Percentiles rank a stretch among this genome's conserved stretches.
phyloP scores from a whole-genome alignment of 2,888 invertebrate genomes.

The Buathra laborator region DNA sequence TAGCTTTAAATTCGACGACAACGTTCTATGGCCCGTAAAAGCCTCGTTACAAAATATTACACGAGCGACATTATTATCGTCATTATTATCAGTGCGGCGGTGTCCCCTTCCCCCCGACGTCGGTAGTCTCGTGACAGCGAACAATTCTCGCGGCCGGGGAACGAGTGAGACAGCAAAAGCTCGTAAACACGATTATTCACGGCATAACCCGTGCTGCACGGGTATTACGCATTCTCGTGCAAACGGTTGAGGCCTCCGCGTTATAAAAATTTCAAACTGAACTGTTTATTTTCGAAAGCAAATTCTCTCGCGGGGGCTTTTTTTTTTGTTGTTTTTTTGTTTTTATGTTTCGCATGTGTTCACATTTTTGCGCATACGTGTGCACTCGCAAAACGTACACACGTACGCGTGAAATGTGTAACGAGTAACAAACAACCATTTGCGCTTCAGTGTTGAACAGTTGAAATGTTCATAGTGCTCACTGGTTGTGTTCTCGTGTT shows the following conservation, averaged over 20 bases:
- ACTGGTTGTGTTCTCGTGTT: background rate
- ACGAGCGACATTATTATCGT: conserved; percentile 11
- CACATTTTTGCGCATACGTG: background rate
- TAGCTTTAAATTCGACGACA: background rate
- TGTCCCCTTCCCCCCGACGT: background rate
- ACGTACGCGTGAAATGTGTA: background rate
- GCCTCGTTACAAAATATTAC: conserved; percentile 9
- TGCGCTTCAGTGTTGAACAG: conserved; percentile 11
- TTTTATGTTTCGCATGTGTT: background rate
- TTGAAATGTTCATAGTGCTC: conserved; percentile 6
- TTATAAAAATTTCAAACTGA: conserved; percentile 38
- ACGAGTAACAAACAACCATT: conserved; percentile 30
- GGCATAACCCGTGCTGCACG: conserved; percentile 16
- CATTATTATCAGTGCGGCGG: conserved; percentile 18
- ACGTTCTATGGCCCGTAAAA: background rate
- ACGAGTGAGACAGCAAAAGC: conserved; percentile 30
- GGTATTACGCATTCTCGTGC: conserved; percentile 27
- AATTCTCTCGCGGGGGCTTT: background rate
- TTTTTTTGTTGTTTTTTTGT: background rate
- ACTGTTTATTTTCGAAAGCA: conserved; percentile 35
- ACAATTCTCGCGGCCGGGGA: conserved; percentile 27
- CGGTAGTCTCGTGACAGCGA: conserved; percentile 44
- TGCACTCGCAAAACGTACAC: background rate
- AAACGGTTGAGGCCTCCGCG: background rate
- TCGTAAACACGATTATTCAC: conserved; percentile 58